These are phyloP conservation scores for Suillia variegata DNA, from an alignment of 2,888 invertebrate species.

Conservation along the genomic window DNA sequence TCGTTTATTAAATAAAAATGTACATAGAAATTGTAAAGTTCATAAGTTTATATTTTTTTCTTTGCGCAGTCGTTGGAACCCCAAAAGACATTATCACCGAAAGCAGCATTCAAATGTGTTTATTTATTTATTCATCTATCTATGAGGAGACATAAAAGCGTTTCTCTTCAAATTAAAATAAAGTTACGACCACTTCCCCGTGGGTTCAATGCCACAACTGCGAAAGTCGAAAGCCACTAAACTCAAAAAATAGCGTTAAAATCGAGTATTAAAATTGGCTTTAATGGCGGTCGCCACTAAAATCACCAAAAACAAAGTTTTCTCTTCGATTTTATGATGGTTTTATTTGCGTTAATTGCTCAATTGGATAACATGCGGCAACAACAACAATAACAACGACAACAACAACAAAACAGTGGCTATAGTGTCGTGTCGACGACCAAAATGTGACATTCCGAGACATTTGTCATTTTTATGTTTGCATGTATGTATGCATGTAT, in stretches of 20 bases:
- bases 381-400: neutral
- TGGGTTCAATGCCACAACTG: neutral
- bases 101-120: neutral
- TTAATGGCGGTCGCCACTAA: slow-evolving; percentile 4
- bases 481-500: no score
- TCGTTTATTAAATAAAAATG: no score
- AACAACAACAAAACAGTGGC: neutral
- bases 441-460: no score
- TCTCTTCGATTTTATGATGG: neutral
- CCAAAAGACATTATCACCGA: no score
- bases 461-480: no score
- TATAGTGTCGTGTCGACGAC: no score
- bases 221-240: neutral
- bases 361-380: neutral
- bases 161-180: neutral
- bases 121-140: no score
- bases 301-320: slow-evolving; percentile 1
- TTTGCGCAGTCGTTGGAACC: no score
- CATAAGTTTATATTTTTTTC: no score
- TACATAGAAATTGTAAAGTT: no score
- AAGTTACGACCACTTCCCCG: neutral
- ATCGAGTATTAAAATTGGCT: neutral
- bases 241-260: slow-evolving; percentile 1
- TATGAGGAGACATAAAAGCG: neutral
- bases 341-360: neutral